Base-by-base conservation (phyloP, 2,797 vertebrate genomes). In the Hafferia zeledoni region DNA sequence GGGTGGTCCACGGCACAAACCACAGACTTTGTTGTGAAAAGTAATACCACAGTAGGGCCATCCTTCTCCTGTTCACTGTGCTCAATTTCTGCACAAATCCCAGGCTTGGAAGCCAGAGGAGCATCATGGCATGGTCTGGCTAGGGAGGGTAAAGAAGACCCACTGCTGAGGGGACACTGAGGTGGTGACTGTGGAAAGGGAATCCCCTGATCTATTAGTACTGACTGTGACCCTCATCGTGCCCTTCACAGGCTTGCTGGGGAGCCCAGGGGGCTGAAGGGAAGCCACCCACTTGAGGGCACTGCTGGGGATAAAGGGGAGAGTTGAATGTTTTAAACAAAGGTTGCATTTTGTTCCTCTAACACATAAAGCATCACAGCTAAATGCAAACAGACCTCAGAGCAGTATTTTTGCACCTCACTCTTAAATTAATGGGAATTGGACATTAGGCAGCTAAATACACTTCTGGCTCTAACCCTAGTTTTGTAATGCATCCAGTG, bases 361-460 rank as follows among this genome's bases (percentile, higher is more conserved):
- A 28, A 35, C 13, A 52, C 14, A 39, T 10, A 71, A 63, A 56
- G 9, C 25, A 44, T 43, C 64, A 31, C 39, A 65, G 31, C n/a
- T 74, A 86, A 72, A 53, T 18, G 16, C 77, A 74, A 74, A 83
- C 28, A 25, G 28, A 67, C 4, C 24, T 12, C 70, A 60, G 44
- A 60, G 43, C 0, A 1, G 28, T 44, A 44, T 16, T 91, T 93
- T 68, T 76, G 79, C 63, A 59, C 63, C 55, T 75, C 31, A 23
- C 13, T 74, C 24, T 47, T 81, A 93, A 82, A 79, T 63, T 49
- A 82, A 67, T 76, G 67, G 47, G 50, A 93, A 93, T 87, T 60
- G n/a, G 7, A 63, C 55, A 81, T 69, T 63, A 68, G 44, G 55
- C 28, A 79, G 63, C 55, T 88, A 87, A 93, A 91, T 70, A 70